Conservation (phyloP, 1,140 invertebrate species). For the Cylas formicarius region DNA sequence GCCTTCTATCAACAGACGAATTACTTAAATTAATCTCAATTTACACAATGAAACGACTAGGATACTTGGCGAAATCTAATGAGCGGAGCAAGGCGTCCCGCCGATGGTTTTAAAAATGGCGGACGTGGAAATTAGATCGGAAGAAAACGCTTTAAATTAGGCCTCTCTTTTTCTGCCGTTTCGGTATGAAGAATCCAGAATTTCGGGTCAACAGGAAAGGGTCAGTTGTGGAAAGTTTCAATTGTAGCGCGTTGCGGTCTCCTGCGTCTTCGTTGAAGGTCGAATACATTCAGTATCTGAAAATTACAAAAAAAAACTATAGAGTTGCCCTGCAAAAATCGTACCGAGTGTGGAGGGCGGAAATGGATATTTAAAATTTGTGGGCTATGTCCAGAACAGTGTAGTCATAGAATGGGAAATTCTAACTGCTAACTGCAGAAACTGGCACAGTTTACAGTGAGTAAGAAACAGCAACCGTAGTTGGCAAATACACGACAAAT, state of each 20-base stretch:
- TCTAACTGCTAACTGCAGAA: too few species aligned
- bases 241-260: slow-evolving; percentile 6
- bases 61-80: slow-evolving; percentile 12
- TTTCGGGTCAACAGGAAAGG: slow-evolving; percentile 20
- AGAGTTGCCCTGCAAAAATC: too few species aligned
- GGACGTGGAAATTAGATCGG: too few species aligned
- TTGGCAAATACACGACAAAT: too few species aligned
- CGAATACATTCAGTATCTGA: slow-evolving; percentile 31
- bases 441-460: too few species aligned
- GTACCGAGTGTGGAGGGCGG: too few species aligned
- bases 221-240: slow-evolving; percentile 22
- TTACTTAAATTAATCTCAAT: slow-evolving; percentile 34
- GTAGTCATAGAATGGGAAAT: too few species aligned
- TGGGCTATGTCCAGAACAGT: too few species aligned
- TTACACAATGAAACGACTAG: slow-evolving; percentile 24
- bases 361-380: too few species aligned
- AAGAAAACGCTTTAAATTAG: slow-evolving; percentile 20
- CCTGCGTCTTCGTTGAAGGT: slow-evolving; percentile 8
- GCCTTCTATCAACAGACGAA: slow-evolving; percentile 20
- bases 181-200: slow-evolving; percentile 31
- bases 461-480: too few species aligned
- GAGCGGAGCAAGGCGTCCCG: background rate
- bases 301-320: slow-evolving; percentile 21
- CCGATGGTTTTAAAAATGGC: background rate
- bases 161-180: slow-evolving; percentile 31